phyloP scores from a whole-genome alignment of 2,113 vertebrate genomes.

The Percina caprodes region DNA sequence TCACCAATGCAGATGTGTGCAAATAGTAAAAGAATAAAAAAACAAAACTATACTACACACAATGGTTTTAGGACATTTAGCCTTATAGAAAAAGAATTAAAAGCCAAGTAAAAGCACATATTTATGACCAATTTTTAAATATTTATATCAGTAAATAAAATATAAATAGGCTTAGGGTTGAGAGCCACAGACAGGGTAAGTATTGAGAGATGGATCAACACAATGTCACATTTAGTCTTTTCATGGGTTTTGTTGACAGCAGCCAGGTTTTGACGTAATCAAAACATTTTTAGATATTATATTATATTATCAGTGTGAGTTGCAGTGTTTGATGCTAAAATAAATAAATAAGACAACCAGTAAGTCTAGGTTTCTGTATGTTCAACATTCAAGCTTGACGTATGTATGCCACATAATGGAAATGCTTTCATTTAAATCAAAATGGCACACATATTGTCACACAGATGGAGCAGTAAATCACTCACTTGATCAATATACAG shows the following conservation, averaged over 20 bases:
- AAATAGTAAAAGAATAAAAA: too few species aligned
- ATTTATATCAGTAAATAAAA: neutral
- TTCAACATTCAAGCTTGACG: neutral
- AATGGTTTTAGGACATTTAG: neutral
- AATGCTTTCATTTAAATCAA: conserved; percentile 19
- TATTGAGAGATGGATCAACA: neutral
- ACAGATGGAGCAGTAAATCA: conserved; percentile 16
- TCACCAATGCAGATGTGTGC: neutral
- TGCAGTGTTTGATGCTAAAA: neutral
- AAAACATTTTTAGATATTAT: neutral
- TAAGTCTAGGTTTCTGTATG: neutral
- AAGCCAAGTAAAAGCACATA: neutral
- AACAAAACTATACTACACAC: too few species aligned
- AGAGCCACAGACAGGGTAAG: neutral
- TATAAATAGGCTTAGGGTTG: neutral
- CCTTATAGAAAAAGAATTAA: neutral
- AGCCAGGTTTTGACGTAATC: neutral
- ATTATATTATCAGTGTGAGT: neutral
- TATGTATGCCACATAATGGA: neutral
- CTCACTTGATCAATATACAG: conserved; percentile 33
- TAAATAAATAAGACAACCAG: neutral
- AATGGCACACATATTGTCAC: neutral
- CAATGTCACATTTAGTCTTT: neutral
- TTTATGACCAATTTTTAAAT: neutral
- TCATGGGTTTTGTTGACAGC: neutral